A percentile compares a stretch with the other conserved stretches of the same genome.
These are phyloP conservation scores for Odocoileus virginianus DNA, from an alignment of 2,113 vertebrate genomes.

Conservation along the genomic window DNA sequence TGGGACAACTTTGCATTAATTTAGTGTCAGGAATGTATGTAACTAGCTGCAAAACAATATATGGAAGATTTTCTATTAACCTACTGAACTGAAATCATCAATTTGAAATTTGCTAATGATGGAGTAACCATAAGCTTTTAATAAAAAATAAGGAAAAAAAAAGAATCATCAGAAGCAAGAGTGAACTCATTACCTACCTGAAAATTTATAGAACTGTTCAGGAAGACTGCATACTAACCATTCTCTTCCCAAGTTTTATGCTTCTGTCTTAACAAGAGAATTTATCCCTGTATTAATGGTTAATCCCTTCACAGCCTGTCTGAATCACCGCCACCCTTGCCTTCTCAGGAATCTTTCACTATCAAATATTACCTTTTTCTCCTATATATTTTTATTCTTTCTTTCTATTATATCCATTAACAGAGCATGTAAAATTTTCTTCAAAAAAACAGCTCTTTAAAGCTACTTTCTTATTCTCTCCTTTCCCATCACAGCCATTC, in stretches of 20 bases:
- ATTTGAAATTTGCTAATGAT: neutral
- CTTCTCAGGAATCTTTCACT: neutral
- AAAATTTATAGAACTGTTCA: neutral
- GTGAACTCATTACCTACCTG: neutral
- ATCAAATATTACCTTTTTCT: neutral
- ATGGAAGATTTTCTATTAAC: slow-evolving; percentile 32
- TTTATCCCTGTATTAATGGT: neutral
- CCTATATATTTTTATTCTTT: neutral
- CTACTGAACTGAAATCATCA: slow-evolving; percentile 11
- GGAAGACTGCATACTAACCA: neutral
- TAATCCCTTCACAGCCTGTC: neutral
- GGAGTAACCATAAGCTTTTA: neutral
- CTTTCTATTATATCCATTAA: neutral
- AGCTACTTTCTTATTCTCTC: neutral
- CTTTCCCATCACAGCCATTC: neutral
- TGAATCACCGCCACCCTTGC: neutral
- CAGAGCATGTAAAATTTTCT: neutral
- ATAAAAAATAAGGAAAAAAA: neutral
- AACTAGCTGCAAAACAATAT: neutral
- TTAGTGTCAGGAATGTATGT: neutral
- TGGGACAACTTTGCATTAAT: neutral
- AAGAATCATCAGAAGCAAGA: neutral
- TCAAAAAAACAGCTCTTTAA: neutral
- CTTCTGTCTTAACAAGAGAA: neutral
- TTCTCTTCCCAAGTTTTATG: neutral